Evolutionary conservation across 1,140 invertebrate species (phyloP), one percentile per base, ranked within the genome.

Genomic region (Aleiodes sp.): DNA sequence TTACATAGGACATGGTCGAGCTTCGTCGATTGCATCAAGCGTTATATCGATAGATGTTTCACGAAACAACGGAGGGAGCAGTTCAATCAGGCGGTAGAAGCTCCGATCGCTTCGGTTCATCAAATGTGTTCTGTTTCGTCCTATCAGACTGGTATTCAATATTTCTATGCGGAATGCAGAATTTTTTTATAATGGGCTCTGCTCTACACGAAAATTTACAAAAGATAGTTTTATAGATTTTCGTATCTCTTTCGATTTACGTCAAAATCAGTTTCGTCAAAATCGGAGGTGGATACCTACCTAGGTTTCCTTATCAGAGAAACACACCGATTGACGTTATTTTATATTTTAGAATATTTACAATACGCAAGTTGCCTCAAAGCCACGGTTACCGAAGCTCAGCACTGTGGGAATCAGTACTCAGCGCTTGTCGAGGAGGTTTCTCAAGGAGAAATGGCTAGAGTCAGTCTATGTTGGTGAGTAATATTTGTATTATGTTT

Each of bases 281-380:
- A n/a, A n/a, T n/a, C n/a, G n/a, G n/a, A n/a, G n/a, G n/a, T n/a
- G n/a, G n/a, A n/a, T n/a, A n/a, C n/a, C n/a, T n/a, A n/a, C n/a
- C n/a, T n/a, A n/a, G n/a, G n/a, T n/a, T n/a, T n/a, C n/a, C n/a
- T n/a, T n/a, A n/a, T n/a, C n/a, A n/a, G n/a, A n/a, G n/a, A n/a
- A n/a, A n/a, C n/a, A n/a, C n/a, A n/a, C n/a, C n/a, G n/a, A n/a
- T n/a, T n/a, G n/a, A n/a, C n/a, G 12, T 59, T 52, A 57, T 26
- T 56, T n/a, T 73, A 63, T 68, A 67, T 73, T 77, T 10, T 76
- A 89, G 89, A 90, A 76, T 90, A 90, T 75, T 81, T 90, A 29
- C 86, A 87, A 71, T 87, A 90, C 71, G 89, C 89, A 0, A 82
- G 86, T 9, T 90, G 89, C 76, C 88, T 90, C 71, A 90, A 89